Evolutionary conservation across 2,888 invertebrate genomes (phyloP), one percentile per base, ranked within the genome.

Genomic region (Augochlorella aurata): DNA sequence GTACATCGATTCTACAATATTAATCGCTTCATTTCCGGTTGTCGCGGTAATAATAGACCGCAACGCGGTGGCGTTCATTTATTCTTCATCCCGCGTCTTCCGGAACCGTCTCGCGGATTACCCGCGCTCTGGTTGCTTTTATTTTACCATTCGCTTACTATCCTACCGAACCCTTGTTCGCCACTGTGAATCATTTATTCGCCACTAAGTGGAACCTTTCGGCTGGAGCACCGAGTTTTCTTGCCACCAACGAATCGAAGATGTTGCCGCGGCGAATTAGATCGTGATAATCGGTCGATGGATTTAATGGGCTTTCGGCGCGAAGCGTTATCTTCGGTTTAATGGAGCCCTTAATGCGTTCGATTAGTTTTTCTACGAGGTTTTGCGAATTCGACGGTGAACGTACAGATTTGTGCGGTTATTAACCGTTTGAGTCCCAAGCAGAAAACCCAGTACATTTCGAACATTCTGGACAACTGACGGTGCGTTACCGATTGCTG

Each of bases 1-100:
- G 18, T 58, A 52, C 21, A 69, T 73, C 68, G 63, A 66, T 65
- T 52, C 47, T 81, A 52, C 65, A 77, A 82, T 77, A 84, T 85
- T 84, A 77, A 84, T 72, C 16, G 66, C 24, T 66, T 69, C 69
- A 38, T 81, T 77, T 68, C 50, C 77, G 58, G 21, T 38, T 9
- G 12, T 29, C 45, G 3, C 45, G 49, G 44, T 49, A 44, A 75
- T 50, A 63, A 67, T 50, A 50, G 50, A 16, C 49, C 66, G 12
- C 21, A 8, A 16, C 24, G 8, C 38, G 38, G 29, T 21, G 29
- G 7, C 21, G 12, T 21, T 18, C 44, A n/a, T 74, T 65, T 52
- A 54, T 74, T 50, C 10, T 63, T 69, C 16, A 45, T 24, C 44
- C 49, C 14, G 10, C 2, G 24, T 29, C n/a, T 38, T 52, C 49